Evolutionary conservation across 2,113 vertebrate genomes (phyloP).

Genomic region (Carassius gibelio): DNA sequence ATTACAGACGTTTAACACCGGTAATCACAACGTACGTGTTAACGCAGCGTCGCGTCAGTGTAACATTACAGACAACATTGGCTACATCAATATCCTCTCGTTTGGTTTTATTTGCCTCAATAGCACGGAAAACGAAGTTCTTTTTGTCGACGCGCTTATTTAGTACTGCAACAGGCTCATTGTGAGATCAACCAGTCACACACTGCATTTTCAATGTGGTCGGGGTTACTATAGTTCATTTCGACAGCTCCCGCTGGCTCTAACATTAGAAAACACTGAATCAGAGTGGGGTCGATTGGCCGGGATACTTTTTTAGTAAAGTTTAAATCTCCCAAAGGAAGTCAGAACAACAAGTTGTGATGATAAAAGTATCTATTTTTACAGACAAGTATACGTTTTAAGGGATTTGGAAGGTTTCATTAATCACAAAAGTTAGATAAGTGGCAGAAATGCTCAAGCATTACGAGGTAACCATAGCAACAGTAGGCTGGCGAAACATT

Average conservation of each 20-base stretch:
- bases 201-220: constrained; percentile 46
- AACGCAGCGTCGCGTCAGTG: not conserved
- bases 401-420: not conserved
- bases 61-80: not conserved
- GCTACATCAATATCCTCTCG: not conserved
- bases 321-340: not conserved
- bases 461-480: not conserved
- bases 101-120: not conserved
- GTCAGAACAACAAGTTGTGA: not conserved
- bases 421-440: not conserved
- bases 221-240: constrained; percentile 59
- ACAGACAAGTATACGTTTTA: not conserved
- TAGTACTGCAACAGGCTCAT: constrained; percentile 44
- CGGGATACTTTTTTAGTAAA: not conserved
- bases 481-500: not conserved
- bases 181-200: constrained; percentile 28
- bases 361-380: not conserved
- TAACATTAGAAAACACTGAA: not conserved
- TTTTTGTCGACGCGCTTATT: not conserved
- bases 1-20: constrained; percentile 1
- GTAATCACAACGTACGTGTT: not conserved
- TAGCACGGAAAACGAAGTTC: not conserved
- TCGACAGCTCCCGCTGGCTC: not conserved
- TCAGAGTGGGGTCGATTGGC: not conserved
- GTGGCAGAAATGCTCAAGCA: not conserved